Evolutionary conservation across 2,888 invertebrate genomes (phyloP).

Genomic region (Quadroppia sp.): DNA sequence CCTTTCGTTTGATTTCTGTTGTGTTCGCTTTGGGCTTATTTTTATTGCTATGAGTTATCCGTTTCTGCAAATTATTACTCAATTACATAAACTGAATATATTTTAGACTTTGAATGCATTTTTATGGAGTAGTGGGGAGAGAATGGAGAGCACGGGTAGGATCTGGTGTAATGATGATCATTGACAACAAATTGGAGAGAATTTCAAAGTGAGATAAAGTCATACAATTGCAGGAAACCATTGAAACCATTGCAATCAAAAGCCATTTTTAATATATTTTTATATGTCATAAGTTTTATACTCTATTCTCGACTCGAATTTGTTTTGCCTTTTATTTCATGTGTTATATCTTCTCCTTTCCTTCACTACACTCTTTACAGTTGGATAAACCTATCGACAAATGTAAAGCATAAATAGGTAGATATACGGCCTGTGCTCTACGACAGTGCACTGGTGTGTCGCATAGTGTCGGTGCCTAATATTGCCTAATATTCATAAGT

Average conservation of each 20-base stretch:
- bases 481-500: conserved; percentile 34
- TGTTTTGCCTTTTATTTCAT: neutral
- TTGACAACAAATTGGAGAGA: conserved; percentile 27
- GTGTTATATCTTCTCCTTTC: conserved; percentile 24
- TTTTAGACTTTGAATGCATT: neutral
- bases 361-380: conserved; percentile 31
- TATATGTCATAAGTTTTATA: neutral
- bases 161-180: conserved; percentile 14
- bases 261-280: conserved; percentile 21
- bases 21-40: conserved; percentile 27
- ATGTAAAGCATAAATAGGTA: conserved; percentile 2
- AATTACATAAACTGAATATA: conserved; percentile 29
- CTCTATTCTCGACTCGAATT: neutral
- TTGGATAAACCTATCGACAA: conserved; percentile 27
- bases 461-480: conserved; percentile 18
- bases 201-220: conserved; percentile 26
- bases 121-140: neutral
- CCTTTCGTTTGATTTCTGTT: neutral
- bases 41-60: conserved; percentile 29
- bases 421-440: neutral
- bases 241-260: conserved; percentile 13
- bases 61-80: conserved; percentile 27
- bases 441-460: neutral
- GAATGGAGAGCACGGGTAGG: neutral
- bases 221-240: conserved; percentile 25